These are phyloP conservation scores for Gila robusta DNA, from an alignment of 2,797 vertebrate species.

Conservation along the genomic window DNA sequence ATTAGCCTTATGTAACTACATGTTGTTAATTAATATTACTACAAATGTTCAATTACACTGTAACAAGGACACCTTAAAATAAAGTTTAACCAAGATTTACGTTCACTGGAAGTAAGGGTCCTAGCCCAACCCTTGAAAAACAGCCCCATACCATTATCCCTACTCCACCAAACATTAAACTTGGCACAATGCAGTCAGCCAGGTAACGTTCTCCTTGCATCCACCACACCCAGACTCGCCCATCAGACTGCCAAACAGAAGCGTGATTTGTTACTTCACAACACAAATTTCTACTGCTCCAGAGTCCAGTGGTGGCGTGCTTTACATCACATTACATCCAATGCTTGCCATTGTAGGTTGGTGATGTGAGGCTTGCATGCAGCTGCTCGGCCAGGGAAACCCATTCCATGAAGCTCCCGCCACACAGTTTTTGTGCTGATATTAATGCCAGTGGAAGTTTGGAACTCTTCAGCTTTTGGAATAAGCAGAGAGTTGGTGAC, in stretches of 20 bases:
- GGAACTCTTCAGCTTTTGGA: background rate
- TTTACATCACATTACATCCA: background rate
- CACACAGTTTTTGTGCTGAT: no score
- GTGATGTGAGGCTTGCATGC: no score
- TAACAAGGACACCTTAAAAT: background rate
- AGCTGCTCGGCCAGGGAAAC: no score
- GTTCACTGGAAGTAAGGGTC: background rate
- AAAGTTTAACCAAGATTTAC: background rate
- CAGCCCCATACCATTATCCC: background rate
- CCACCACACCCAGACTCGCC: background rate
- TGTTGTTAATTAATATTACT: background rate
- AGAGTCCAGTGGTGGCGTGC: background rate
- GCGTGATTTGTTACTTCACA: background rate
- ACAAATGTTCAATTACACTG: background rate
- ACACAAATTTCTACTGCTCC: background rate
- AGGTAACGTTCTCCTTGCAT: background rate
- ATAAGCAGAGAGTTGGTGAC: background rate
- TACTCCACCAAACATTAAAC: background rate
- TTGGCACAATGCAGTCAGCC: background rate
- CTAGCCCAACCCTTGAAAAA: background rate
- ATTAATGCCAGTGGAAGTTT: background rate
- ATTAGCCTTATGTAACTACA: background rate
- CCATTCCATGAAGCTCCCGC: no score
- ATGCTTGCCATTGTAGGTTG: background rate
- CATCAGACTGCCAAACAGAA: constrained; percentile 1